Base-by-base conservation (phyloP, 2,888 invertebrate species). In the Sarcophaga carnaria region DNA sequence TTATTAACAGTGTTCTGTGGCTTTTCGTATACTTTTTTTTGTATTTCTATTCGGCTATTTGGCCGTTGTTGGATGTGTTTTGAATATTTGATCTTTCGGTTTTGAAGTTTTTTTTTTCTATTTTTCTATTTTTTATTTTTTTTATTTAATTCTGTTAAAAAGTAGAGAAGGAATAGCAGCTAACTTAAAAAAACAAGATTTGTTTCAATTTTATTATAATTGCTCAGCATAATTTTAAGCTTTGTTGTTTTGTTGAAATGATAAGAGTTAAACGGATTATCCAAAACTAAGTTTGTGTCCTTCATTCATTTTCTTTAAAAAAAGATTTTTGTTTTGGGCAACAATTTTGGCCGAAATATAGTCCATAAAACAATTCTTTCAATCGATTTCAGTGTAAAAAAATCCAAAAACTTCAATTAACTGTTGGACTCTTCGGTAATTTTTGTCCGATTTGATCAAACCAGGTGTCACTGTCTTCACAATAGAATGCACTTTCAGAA, bases 181-280 rank as follows among this genome's bases (percentile, higher is more conserved):
- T 27, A 27, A 27, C 27, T 27, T 22, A 27, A 37, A 10, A 2
- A 37, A 37, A 54, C 14, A 54, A 54, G 5, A 54, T 54, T 54
- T 54, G 14, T 14, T 54, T 17, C 37, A 37, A 37, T 14, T 54
- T 54, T 54, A 14, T 54, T 54, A 64, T 66, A 64, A 17, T 14
- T 70, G 76, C 37, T 25, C 54, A 64, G 63, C 62, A 72, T 62
- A 49, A 75, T 64, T 80, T 75, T 75, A 66, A 79, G 75, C 60
- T 70, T 70, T 64, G 63, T 69, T 64, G 54, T 17, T 64, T 27
- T 75, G 62, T 62, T 25, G 49, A 80, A 79, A 75, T 70, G 64
- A 75, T 75, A 69, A 59, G 79, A 79, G 45, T 69, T 54, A 45
- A 78, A 67, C 66, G 49, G 66, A 62, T 78, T 76, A 77, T 69